Conservation (phyloP, 2,797 vertebrate species). For the Oryzias dopingdopingensis region DNA sequence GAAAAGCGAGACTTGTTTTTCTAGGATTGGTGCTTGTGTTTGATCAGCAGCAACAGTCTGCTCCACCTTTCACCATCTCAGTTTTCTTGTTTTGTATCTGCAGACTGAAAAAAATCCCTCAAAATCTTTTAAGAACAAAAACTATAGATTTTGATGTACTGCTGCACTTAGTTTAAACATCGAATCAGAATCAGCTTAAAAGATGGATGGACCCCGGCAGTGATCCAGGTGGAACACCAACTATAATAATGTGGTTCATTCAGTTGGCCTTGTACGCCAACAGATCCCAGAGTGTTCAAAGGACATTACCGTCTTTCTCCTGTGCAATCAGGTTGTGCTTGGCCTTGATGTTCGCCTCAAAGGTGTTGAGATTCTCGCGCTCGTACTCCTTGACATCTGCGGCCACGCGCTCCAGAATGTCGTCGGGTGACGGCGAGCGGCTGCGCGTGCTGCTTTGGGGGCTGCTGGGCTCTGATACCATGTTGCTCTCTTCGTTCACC, state of each 20-base stretch:
- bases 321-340: conserved; percentile 96
- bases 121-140: too few species aligned
- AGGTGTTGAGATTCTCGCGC: conserved; percentile 93
- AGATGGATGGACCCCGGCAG: neutral
- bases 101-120: too few species aligned
- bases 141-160: too few species aligned
- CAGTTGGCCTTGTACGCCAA: conserved; percentile 59
- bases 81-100: too few species aligned
- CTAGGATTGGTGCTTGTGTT: too few species aligned
- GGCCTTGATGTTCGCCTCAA: conserved; percentile 95
- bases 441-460: conserved; percentile 94
- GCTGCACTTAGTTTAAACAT: too few species aligned
- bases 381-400: conserved; percentile 98
- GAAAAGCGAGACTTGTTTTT: too few species aligned
- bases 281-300: neutral
- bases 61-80: too few species aligned
- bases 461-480: conserved; percentile 92
- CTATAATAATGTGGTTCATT: conserved; percentile 48
- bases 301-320: conserved; percentile 89
- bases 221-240: neutral
- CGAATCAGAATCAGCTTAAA: too few species aligned
- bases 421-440: conserved; percentile 93
- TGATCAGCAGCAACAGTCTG: too few species aligned
- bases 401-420: conserved; percentile 93
- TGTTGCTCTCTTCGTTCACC: conserved; percentile 86